Evolutionary conservation across 1,140 invertebrate species (phyloP), one percentile per base, ranked within the genome.

Genomic region (Magallana angulata): DNA sequence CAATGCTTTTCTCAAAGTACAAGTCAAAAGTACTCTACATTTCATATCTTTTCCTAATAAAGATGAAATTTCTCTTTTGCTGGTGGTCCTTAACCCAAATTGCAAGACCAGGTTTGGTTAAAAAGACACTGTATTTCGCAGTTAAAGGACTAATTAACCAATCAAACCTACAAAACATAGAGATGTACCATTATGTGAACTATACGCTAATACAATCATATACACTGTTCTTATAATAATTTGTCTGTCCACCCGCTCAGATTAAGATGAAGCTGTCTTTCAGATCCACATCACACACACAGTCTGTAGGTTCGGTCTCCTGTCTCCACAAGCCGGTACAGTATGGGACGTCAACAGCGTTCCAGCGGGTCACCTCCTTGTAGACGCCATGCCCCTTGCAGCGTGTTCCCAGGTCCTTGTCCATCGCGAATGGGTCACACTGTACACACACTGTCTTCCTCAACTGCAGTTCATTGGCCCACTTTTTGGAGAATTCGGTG

Each of bases 271-370:
- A 82, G 14, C 48, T 82, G 36, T 57, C 48, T 57, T 82, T 58
- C n/a, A 56, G 18, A 9, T 58, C 81, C 0, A n/a, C 81, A 16
- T 82, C 81, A 57, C 57, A 58, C 48, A 58, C 57, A 82, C 81
- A 82, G 12, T 16, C 81, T 12, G 14, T 7, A 16, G 81, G 81
- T 85, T 91, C 57, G 48, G 92, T 91, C 16, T 89, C 82, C 92
- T 93, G 91, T 88, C 91, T 89, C 94, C 94, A 94, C 71, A 91
- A 88, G 12, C 94, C 94, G 82, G 92, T 92, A 87, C 94, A 94
- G 88, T 94, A 91, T 11, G 88, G 90, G 1, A 93, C 93, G 30
- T 91, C 90, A 12, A 94, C 90, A 6, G 94, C 93, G 62, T 92
- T 92, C 94, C 94, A 94, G 62, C 90, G 87, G 0, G 94, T 94